A percentile compares a stretch with the other conserved stretches of the same genome.
Evolutionary conservation across 2,113 vertebrate genomes (phyloP).

Genomic region (Zosterops lateralis): DNA sequence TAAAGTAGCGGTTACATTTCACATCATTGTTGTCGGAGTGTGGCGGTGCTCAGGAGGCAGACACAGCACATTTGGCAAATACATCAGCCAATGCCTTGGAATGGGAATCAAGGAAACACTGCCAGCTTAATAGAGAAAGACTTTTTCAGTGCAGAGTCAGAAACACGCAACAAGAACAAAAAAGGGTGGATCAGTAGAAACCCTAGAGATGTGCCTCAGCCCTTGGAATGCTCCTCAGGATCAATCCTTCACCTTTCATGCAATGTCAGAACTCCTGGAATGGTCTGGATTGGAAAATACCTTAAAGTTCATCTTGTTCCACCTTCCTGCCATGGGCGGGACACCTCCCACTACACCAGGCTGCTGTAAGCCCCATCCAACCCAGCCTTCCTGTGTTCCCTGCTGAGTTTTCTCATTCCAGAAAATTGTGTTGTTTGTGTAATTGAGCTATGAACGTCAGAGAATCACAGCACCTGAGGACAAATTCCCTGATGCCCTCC

Average conservation of each 20-base stretch:
- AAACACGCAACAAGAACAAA: background rate
- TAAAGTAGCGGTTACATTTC: slow-evolving; percentile 48
- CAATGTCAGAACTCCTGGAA: background rate
- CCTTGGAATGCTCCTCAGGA: background rate
- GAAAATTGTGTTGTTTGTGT: background rate
- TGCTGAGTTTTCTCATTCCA: background rate
- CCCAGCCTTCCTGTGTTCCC: background rate
- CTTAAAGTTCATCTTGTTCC: background rate
- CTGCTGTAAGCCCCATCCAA: background rate
- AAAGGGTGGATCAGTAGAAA: background rate
- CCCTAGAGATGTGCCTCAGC: background rate
- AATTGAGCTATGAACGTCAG: background rate
- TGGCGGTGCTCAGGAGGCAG: background rate
- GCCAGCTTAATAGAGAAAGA: background rate
- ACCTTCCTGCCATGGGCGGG: background rate
- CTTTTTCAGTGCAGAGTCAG: background rate
- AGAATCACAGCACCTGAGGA: background rate
- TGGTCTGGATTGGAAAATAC: background rate
- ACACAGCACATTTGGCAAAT: slow-evolving; percentile 1
- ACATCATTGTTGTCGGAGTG: slow-evolving; percentile 19
- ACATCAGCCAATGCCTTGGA: background rate
- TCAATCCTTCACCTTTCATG: background rate
- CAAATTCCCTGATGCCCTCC: background rate
- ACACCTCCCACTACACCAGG: background rate
- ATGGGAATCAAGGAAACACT: background rate